Evolutionary conservation across 2,113 vertebrate genomes (phyloP), one percentile per base, ranked within the genome.

Genomic region (Perognathus longimembris): DNA sequence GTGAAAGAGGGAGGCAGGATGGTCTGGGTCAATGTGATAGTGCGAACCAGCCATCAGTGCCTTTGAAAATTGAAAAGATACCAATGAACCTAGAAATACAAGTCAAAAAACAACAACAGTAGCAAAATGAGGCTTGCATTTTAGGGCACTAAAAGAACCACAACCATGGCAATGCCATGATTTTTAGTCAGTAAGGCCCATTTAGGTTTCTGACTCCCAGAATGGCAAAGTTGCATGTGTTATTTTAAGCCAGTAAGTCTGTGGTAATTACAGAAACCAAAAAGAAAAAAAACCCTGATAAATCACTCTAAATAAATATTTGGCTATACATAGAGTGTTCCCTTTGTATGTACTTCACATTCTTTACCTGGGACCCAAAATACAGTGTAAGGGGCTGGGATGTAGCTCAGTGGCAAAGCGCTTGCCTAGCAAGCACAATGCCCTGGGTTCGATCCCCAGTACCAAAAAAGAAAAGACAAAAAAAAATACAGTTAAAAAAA

Each of bases 21-120:
- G 6, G 36, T 36, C 7, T 0, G 1, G 30, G 36, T 34, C 30
- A 61, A 36, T 61, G 36, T 42, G 36, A 28, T 30, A 4, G 0
- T 1, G 24, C 20, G 4, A 0, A 14, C 22, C 22, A 11, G 6
- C 26, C 6, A 12, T 3, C 3, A 20, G 36, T 24, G n/a, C 8
- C 30, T 63, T 18, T 18, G 15, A 11, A n/a, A 21, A 61, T 1
- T 32, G 18, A 28, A 64, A 38, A 54, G 50, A 54, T 26, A 14
- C 30, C 11, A 2, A 17, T 12, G 24, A 73, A 38, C 54, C n/a
- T 12, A 3, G 50, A 54, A 54, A 54, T 54, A 54, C 12, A 17
- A 54, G 50, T 15, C 17, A 15, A 54, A 18, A 54, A 54, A 54
- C 15, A 54, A 14, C 17, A 54, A 54, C 3, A 54, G n/a, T n/a